Base-by-base conservation (phyloP, 2,113 vertebrate genomes). In the Scytalopus superciliaris region DNA sequence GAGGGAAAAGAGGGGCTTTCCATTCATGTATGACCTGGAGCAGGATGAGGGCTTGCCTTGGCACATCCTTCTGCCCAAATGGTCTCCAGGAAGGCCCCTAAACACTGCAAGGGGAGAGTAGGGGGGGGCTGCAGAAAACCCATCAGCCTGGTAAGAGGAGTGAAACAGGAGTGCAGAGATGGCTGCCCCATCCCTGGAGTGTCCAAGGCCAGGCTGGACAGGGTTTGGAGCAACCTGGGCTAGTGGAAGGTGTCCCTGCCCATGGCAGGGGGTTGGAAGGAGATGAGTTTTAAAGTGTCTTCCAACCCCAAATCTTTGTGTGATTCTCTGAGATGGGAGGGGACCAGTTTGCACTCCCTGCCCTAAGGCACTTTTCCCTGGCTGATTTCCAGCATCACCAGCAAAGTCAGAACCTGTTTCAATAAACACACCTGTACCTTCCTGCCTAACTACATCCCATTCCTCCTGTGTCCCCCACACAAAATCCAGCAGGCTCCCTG, bases 21-120 rank as follows among this genome's bases (percentile, higher is more conserved):
- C 22, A 10, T 45, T 66, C 16, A 16, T 0, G 0, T 15, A 3
- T 24, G 30, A 50, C 33, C 35, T 37, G 35, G 5, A 64, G 14
- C 24, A 40, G 19, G 52, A 16, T 0, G 2, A 87, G 15, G 7
- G 2, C 7, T 82, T n/a, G 8, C 14, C 45, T 33, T 4, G 5
- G 6, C 18, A 33, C 12, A 19, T 55, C 47, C 7, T 59, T 67
- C 60, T 78, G 44, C 39, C 69, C 52, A 27, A 40, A 40, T 15
- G 11, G 50, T 10, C 56, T 70, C 77, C 39, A 37, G 33, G 25
- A 27, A 35, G n/a, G 50, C 14, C 59, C 39, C 10, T 18, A 31
- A 47, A 47, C n/a, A 7, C 10, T 16, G 19, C 30, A 55, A 7
- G 8, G 56, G 22, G 24, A 67, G 16, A 70, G 37, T 31, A 31